Evolutionary conservation across 2,888 invertebrate genomes (phyloP).

Genomic region (Parnassius apollo): DNA sequence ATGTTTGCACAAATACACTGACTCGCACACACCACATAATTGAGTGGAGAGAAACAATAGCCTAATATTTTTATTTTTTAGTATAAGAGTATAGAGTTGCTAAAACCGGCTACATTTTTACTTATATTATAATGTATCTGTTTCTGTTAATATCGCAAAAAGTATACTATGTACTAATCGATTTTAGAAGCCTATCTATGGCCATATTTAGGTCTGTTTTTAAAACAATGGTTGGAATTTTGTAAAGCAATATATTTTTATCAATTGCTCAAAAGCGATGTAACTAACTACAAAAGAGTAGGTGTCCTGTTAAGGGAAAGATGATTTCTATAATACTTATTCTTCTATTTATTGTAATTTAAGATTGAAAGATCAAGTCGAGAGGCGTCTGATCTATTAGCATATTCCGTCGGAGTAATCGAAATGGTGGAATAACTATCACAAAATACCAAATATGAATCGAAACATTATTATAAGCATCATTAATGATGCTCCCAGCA

Average conservation of each 20-base stretch:
- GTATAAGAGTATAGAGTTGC: background rate
- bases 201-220: background rate
- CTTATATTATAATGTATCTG: background rate
- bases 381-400: no score
- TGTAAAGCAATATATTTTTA: conserved; percentile 41
- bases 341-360: background rate
- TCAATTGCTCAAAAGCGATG: conserved; percentile 40
- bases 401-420: no score
- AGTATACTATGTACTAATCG: background rate
- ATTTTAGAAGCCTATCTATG: background rate
- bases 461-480: no score
- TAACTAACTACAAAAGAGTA: conserved; percentile 27
- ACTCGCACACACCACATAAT: no score
- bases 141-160: background rate
- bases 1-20: no score
- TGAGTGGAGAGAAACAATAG: no score
- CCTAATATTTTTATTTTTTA: no score
- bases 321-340: no score
- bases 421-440: no score
- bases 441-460: no score
- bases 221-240: background rate
- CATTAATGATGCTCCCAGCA: no score
- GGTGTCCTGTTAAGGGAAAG: no score
- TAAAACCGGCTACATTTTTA: background rate
- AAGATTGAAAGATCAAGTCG: background rate